phyloP scores from a whole-genome alignment of 2,888 invertebrate genomes.

The Chloroclystis v-ata region DNA sequence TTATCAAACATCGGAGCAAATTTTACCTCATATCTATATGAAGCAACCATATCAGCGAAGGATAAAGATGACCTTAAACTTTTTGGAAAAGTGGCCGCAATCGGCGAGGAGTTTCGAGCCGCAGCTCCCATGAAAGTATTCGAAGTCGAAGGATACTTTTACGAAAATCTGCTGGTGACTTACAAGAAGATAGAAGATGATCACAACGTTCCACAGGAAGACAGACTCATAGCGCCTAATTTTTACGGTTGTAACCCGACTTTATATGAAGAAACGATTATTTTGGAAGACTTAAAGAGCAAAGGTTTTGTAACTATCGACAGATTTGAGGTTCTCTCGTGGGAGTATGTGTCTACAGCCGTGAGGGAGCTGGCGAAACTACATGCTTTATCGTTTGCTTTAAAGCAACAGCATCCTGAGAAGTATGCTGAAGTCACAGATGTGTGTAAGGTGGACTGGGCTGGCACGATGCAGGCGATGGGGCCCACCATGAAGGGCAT shows the following conservation, averaged over 20 bases:
- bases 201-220: slow-evolving; percentile 8
- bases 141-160: slow-evolving; percentile 13
- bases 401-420: slow-evolving; percentile 12
- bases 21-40: slow-evolving; percentile 17
- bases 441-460: slow-evolving; percentile 6
- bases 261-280: slow-evolving; percentile 13
- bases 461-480: neutral
- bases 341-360: slow-evolving; percentile 16
- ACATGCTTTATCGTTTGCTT: slow-evolving; percentile 22
- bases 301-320: slow-evolving; percentile 11
- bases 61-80: slow-evolving; percentile 15
- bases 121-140: slow-evolving; percentile 6
- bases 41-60: slow-evolving; percentile 10
- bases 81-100: slow-evolving; percentile 21
- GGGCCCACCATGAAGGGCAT: slow-evolving; percentile 1
- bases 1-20: slow-evolving; percentile 18
- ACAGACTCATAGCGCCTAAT: slow-evolving; percentile 10
- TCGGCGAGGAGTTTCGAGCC: slow-evolving; percentile 8
- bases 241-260: slow-evolving; percentile 9
- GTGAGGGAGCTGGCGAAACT: slow-evolving; percentile 20
- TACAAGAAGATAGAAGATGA: slow-evolving; percentile 18
- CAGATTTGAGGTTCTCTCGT: slow-evolving; percentile 13
- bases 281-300: slow-evolving; percentile 13
- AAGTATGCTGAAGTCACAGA: slow-evolving; percentile 3
- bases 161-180: slow-evolving; percentile 9